Evolutionary conservation across 2,113 vertebrate species (phyloP).

Genomic region (Cairina moschata): DNA sequence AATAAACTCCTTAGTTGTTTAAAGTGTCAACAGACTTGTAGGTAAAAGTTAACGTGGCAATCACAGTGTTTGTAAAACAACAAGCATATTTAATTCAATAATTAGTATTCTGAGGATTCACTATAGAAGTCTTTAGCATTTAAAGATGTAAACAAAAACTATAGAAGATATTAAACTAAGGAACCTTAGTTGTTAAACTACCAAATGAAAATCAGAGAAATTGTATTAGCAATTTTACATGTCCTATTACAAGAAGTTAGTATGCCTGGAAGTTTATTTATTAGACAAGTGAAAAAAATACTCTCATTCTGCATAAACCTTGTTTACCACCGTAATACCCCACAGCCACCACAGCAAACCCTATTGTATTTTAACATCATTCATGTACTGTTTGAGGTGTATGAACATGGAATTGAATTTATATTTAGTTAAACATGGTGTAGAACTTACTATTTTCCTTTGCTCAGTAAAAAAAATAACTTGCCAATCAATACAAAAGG

Average conservation of each 20-base stretch:
- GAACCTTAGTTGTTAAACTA: not conserved
- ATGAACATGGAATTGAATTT: not conserved
- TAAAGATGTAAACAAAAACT: not conserved
- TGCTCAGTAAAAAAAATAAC: no score
- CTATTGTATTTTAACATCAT: not conserved
- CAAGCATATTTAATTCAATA: not conserved
- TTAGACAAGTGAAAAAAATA: not conserved
- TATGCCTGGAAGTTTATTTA: not conserved
- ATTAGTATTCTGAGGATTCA: not conserved
- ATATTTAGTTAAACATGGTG: not conserved
- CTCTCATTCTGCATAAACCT: not conserved
- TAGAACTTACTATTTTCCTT: no score
- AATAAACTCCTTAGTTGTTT: not conserved
- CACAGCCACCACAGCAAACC: not conserved
- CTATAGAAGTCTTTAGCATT: not conserved
- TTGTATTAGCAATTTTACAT: no score
- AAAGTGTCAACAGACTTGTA: not conserved
- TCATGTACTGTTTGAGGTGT: not conserved
- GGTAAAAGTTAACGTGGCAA: not conserved
- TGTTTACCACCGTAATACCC: no score
- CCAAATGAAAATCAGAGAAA: not conserved
- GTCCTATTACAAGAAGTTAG: not conserved
- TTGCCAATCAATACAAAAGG: no score
- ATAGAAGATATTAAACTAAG: rapidly evolving
- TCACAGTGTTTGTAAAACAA: not conserved